These are phyloP conservation scores for Cylindroiulus punctatus DNA, from an alignment of 2,888 invertebrate genomes.

Conservation along the genomic window DNA sequence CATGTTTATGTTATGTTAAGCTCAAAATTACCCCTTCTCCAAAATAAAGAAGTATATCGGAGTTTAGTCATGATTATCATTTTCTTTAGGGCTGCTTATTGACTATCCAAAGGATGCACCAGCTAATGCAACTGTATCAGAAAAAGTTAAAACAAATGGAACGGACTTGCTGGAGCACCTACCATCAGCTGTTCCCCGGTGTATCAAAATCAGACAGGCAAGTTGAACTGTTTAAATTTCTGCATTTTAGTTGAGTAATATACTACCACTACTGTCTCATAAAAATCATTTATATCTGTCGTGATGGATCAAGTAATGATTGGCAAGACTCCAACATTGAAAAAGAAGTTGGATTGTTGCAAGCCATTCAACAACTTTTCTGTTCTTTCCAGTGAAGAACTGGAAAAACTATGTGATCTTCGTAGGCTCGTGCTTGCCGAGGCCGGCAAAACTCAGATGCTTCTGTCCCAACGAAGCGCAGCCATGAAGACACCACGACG, in stretches of 20 bases:
- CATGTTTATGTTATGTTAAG: too few relatives aligned
- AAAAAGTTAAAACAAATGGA: constrained; percentile 40
- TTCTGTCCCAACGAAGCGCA: not conserved
- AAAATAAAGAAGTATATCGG: too few relatives aligned
- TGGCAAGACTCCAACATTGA: too few relatives aligned
- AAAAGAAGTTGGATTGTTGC: too few relatives aligned
- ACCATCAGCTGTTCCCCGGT: constrained; percentile 15
- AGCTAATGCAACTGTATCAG: constrained; percentile 5
- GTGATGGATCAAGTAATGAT: too few relatives aligned
- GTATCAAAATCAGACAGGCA: not conserved
- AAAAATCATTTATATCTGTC: too few relatives aligned
- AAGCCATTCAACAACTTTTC: not conserved
- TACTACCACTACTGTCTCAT: too few relatives aligned
- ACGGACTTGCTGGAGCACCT: constrained; percentile 28
- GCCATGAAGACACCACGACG: not conserved
- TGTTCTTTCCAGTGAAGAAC: not conserved
- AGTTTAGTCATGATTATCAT: too few relatives aligned
- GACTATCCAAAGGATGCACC: constrained; percentile 48
- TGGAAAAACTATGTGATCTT: constrained; percentile 25
- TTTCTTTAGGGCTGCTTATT: constrained; percentile 15
- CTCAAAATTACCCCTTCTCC: too few relatives aligned
- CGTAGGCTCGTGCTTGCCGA: constrained; percentile 23
- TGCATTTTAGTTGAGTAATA: not conserved
- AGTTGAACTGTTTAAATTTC: not conserved
- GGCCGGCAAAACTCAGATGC: constrained; percentile 30